Evolutionary conservation across 2,797 vertebrate genomes (phyloP).

Genomic region (Scleropages formosus): DNA sequence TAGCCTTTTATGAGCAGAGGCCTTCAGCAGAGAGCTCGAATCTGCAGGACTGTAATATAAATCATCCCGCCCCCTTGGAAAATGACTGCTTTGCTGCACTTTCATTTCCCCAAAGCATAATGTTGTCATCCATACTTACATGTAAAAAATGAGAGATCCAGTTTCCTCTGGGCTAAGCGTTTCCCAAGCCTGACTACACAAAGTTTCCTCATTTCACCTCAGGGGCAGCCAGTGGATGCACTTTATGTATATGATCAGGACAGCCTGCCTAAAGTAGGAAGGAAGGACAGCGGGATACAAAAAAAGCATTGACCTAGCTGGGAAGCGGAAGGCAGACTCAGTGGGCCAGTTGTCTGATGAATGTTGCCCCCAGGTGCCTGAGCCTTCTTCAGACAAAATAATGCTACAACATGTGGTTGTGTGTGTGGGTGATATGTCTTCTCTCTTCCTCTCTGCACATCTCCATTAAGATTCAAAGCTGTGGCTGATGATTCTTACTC

Average conservation of each 20-base stretch:
- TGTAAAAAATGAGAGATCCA: not conserved
- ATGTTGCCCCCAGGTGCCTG: no score
- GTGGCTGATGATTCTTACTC: no score
- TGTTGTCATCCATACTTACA: not conserved
- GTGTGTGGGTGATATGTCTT: no score
- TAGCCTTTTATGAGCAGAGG: not conserved
- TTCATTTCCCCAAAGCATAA: not conserved
- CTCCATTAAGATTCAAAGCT: no score
- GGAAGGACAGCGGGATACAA: not conserved
- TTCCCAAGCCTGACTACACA: not conserved
- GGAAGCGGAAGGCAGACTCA: no score
- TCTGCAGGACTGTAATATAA: not conserved
- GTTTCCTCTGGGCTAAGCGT: not conserved
- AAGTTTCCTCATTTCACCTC: not conserved
- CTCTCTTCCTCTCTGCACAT: no score
- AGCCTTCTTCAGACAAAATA: no score
- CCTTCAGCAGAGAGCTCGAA: not conserved
- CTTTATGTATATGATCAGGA: not conserved
- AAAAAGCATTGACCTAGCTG: no score
- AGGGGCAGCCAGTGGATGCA: not conserved
- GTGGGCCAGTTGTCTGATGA: no score
- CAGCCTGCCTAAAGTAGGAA: not conserved
- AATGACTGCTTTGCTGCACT: not conserved
- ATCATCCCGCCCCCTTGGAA: not conserved
- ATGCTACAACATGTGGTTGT: no score